Base-by-base conservation (phyloP, 2,888 invertebrate species). In the Syrista parreyssii region DNA sequence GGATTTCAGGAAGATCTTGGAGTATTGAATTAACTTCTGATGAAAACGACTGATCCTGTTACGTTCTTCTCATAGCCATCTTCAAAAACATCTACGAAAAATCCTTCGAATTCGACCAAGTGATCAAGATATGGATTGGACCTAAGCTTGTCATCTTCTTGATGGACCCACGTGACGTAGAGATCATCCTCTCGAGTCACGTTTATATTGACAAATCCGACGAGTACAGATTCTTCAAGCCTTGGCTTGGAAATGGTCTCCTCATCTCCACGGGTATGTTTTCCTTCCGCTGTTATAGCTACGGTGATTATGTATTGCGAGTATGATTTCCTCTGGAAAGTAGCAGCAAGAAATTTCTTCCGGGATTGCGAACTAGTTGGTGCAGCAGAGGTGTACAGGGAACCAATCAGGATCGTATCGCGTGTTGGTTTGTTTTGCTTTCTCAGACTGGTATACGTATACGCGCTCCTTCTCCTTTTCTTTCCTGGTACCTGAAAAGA, bases 181-280 rank as follows among this genome's bases (percentile, higher is more conserved):
- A 96, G 91, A 92, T 96, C 75, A 94, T 96, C 84, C 93, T 97
- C 32, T 95, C 96, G 89, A 96, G 96, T 84, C 95, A 96, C 87
- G 95, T 95, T 2, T 95, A 96, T 91, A 96, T 97, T 83, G 96
- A 96, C 92, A 97, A 97, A 90, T 95, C 96, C 34, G 92, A 94
- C 15, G 96, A 96, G 87, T 96, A 96, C 91, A 93, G 94, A 85
- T 96, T 96, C 92, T 96, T 97, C 92, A 94, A 96, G 88, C 96
- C 96, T 0, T 97, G 96, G 96, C 94, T 97, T 79, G 96, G 96
- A 88, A 94, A 96, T 86, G 96, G 96, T 86, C 94, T 96, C 12
- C 94, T 96, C 36, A 96, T 96, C 87, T 96, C 96, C 85, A 95
- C 95, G 83, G 96, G 96, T 94, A 89, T 15, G 55, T 55, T 55